Percentiles rank a stretch among this genome's conserved stretches.
These are phyloP conservation scores for Drosophila auraria DNA, from an alignment of 1,140 invertebrate genomes.

Conservation along the genomic window DNA sequence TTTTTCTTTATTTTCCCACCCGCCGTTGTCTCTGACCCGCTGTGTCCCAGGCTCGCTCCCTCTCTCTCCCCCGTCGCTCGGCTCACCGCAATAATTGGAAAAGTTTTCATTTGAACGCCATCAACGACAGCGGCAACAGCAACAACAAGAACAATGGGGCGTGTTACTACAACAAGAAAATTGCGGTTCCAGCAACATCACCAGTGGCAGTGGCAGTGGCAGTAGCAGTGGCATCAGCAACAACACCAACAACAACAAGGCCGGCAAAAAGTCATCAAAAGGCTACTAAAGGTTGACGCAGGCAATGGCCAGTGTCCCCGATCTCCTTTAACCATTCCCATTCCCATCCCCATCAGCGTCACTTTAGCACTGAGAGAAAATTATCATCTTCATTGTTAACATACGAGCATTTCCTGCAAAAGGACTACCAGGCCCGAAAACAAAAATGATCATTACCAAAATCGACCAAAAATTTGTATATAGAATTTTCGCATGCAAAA, in stretches of 20 bases:
- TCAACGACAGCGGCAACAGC: slow-evolving; percentile 71
- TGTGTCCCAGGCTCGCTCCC: not conserved
- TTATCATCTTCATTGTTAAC: no score
- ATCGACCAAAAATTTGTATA: no score
- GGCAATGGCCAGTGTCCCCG: slow-evolving; percentile 64
- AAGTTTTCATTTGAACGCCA: slow-evolving; percentile 83
- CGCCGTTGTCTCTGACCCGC: slow-evolving; percentile 17
- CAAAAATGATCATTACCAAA: no score
- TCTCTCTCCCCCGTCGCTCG: slow-evolving; percentile 32
- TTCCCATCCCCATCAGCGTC: slow-evolving; percentile 8
- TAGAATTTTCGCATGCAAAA: no score
- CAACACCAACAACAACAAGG: slow-evolving; percentile 19
- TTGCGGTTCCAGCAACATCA: slow-evolving; percentile 66
- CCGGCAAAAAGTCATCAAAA: slow-evolving; percentile 79
- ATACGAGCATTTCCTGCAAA: no score
- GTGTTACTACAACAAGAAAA: slow-evolving; percentile 69
- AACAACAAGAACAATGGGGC: slow-evolving; percentile 78
- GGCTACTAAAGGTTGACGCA: slow-evolving; percentile 82
- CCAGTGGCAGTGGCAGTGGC: slow-evolving; percentile 12
- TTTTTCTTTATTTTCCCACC: slow-evolving; percentile 36
- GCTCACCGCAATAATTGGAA: slow-evolving; percentile 81
- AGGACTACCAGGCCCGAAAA: no score
- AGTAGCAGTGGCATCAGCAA: slow-evolving; percentile 6
- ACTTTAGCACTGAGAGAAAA: slow-evolving; percentile 15
- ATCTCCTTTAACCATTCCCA: not conserved